Evolutionary conservation across 2,113 vertebrate species (phyloP), one percentile per base, ranked within the genome.

Genomic region (Melanocharis versteri): DNA sequence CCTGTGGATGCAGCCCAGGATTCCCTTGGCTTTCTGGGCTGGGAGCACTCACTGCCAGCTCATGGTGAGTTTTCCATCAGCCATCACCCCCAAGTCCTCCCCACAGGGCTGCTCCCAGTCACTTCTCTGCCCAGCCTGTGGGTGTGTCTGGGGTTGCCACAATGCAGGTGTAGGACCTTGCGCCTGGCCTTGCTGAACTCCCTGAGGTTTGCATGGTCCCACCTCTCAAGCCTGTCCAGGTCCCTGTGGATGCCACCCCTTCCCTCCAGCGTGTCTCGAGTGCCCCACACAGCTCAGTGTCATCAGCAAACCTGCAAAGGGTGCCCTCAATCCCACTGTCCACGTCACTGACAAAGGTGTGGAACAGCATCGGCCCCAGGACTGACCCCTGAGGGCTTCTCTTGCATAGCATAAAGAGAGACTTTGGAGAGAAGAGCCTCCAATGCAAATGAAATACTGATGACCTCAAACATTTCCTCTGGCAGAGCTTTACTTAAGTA

Each of bases 311-410:
- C 13, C 7, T 16, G n/a, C 40, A 48, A 57, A 35, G 40, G 14
- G 16, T 48, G 13, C 21, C 18, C 39, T 64, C 0, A 0, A 10
- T 27, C 50, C 48, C 66, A 23, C 35, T 44, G 66, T 23, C 27
- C 22, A 5, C 1, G 2, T 28, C 37, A 22, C 50, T 37, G 35
- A 42, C 37, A 50, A 4, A 58, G 27, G 11, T 39, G 15, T 28
- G 45, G 44, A n/a, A n/a, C 15, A 6, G 19, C 9, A 9, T 0
- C 0, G 0, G 9, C 19, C 23, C 28, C 23, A 39, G 11, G 3
- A 75, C 23, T 0, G 0, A n/a, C 5, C 17, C 10, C 20, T 35
- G 45, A 68, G 3, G 24, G 4, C 13, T 21, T 4, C 31, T 57
- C 13, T 76, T 58, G 16, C 11, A 33, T 31, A 73, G 80, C 8